Conservation (phyloP, 1,140 invertebrate species). For the Diplogasteroides magnus region DNA sequence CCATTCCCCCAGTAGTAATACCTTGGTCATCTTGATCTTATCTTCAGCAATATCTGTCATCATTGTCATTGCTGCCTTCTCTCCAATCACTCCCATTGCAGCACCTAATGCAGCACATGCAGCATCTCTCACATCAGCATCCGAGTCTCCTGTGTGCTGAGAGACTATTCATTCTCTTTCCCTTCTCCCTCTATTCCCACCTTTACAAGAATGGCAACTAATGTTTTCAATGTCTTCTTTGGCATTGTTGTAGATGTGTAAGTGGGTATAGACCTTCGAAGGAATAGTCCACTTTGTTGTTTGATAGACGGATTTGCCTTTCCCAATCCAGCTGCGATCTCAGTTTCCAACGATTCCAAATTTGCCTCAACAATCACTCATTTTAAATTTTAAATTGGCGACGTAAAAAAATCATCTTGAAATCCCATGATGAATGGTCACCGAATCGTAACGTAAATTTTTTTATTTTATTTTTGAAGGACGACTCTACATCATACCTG, state of each 20-base stretch:
- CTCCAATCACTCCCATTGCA: conserved; percentile 83
- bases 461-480: too few relatives aligned
- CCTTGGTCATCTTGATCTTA: conserved; percentile 80
- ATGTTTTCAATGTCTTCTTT: conserved; percentile 84
- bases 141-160: conserved; percentile 35
- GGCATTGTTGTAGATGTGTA: conserved; percentile 75
- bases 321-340: conserved; percentile 71
- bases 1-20: conserved; percentile 46
- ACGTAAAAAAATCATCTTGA: too few relatives aligned
- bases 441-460: too few relatives aligned
- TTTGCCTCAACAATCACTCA: too few relatives aligned
- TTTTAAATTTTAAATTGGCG: too few relatives aligned
- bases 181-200: not conserved
- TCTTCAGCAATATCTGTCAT: conserved; percentile 75
- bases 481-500: too few relatives aligned
- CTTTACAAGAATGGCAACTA: conserved; percentile 74
- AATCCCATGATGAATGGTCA: too few relatives aligned
- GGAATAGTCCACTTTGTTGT: conserved; percentile 80
- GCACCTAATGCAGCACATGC: conserved; percentile 79
- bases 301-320: conserved; percentile 94
- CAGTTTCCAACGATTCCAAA: conserved; percentile 80
- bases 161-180: conserved; percentile 35
- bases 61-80: conserved; percentile 79
- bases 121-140: conserved; percentile 58
- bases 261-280: conserved; percentile 74